Conservation (phyloP, 1,140 invertebrate species). For the Zaprionus gabonicus region DNA sequence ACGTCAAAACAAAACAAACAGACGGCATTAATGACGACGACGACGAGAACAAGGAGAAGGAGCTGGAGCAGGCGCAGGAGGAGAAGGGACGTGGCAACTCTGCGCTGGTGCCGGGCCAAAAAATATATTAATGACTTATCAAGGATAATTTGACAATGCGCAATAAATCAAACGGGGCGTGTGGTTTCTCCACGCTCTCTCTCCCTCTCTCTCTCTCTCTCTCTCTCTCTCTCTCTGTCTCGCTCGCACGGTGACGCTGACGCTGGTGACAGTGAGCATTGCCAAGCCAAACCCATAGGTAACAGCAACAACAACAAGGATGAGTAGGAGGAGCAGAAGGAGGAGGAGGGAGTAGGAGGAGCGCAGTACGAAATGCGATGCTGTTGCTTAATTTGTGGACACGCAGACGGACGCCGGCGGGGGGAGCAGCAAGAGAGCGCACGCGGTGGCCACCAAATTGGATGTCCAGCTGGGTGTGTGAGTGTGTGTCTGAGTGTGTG, state of each 20-base stretch:
- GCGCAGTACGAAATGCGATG: slow-evolving; percentile 71
- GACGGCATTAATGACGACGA: slow-evolving; percentile 55
- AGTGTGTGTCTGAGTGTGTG: neutral
- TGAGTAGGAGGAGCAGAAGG: neutral
- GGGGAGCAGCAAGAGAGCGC: neutral
- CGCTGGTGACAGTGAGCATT: slow-evolving; percentile 43
- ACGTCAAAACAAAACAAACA: slow-evolving; percentile 61
- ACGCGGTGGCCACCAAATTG: slow-evolving; percentile 67
- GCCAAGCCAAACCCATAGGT: slow-evolving; percentile 56
- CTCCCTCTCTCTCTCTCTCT: neutral
- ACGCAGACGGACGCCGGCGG: neutral
- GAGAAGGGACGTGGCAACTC: neutral
- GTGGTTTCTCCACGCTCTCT: slow-evolving; percentile 38
- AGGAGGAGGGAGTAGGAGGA: neutral
- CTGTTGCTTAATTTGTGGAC: slow-evolving; percentile 71
- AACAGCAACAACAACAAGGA: slow-evolving; percentile 24
- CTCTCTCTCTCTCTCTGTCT: neutral
- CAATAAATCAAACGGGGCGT: slow-evolving; percentile 78
- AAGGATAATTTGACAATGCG: slow-evolving; percentile 82
- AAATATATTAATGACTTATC: slow-evolving; percentile 83
- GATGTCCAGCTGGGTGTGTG: slow-evolving; percentile 66
- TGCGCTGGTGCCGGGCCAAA: slow-evolving; percentile 39
- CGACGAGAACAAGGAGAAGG: neutral
- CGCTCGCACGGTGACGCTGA: slow-evolving; percentile 6
- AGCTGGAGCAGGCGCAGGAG: neutral